These are phyloP conservation scores for Tenthredo mesomela DNA, from an alignment of 2,888 invertebrate species.

Conservation along the genomic window DNA sequence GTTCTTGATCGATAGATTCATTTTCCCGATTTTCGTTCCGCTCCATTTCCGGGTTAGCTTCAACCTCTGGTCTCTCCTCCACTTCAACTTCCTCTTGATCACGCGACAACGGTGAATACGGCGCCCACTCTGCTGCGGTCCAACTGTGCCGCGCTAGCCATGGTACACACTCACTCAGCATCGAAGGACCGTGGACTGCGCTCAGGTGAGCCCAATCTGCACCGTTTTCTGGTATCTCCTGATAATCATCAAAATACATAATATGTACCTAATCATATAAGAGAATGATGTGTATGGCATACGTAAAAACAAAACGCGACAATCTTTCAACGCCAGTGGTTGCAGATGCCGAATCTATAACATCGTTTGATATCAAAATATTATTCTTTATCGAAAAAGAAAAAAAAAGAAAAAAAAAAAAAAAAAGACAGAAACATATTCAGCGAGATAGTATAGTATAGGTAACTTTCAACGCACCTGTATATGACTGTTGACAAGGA, in stretches of 20 bases:
- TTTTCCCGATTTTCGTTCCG: conserved; percentile 33
- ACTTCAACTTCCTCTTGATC: conserved; percentile 53
- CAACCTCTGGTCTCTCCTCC: background rate
- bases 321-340: too few relatives aligned
- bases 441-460: background rate
- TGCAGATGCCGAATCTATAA: background rate
- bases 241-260: conserved; percentile 57
- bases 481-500: conserved; percentile 87
- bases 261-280: too few relatives aligned
- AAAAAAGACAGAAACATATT: too few relatives aligned
- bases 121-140: conserved; percentile 78
- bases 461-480: conserved; percentile 79
- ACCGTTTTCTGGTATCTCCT: conserved; percentile 96
- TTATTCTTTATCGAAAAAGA: background rate
- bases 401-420: background rate
- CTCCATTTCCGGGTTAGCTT: conserved; percentile 2
- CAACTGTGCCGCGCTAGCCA: conserved; percentile 73
- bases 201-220: conserved; percentile 91
- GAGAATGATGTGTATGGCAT: background rate
- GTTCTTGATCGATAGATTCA: conserved; percentile 33
- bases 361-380: background rate
- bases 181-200: conserved; percentile 85
- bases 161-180: conserved; percentile 66
- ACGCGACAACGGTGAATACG: conserved; percentile 76
- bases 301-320: too few relatives aligned